phyloP scores from a whole-genome alignment of 2,797 vertebrate genomes.

The Urocyon cinereoargenteus region DNA sequence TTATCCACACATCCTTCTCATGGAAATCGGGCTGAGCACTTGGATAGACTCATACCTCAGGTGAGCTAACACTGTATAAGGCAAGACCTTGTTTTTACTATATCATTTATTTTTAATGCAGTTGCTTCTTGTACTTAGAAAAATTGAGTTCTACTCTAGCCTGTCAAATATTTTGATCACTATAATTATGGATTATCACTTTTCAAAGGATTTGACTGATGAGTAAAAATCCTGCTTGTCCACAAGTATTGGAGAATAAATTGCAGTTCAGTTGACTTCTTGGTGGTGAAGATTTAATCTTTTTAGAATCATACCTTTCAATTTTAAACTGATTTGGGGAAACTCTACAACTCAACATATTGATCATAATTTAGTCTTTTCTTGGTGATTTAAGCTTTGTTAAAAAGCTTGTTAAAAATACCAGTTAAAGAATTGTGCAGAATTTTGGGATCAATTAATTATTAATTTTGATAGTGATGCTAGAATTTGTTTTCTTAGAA shows the following conservation, averaged over 20 bases:
- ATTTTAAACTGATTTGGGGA: slow-evolving; percentile 8
- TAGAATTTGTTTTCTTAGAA: slow-evolving; percentile 16
- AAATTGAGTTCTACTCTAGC: not conserved
- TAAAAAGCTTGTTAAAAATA: slow-evolving; percentile 18
- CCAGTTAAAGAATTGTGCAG: not conserved
- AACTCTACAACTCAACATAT: slow-evolving; percentile 25
- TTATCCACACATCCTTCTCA: slow-evolving; percentile 98
- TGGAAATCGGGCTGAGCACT: slow-evolving; percentile 90
- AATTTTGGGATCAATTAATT: slow-evolving; percentile 21
- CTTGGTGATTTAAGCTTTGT: not conserved
- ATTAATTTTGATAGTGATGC: slow-evolving; percentile 42
- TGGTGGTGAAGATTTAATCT: not conserved
- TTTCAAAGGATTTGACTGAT: slow-evolving; percentile 40
- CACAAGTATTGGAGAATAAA: not conserved
- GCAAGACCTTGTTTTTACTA: not conserved
- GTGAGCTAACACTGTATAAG: slow-evolving; percentile 84
- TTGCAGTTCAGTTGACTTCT: slow-evolving; percentile 2
- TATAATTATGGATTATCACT: not conserved
- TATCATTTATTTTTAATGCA: not conserved
- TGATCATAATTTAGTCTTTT: slow-evolving; percentile 42
- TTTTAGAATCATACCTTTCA: not conserved
- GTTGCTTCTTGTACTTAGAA: not conserved
- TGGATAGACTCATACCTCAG: slow-evolving; percentile 95
- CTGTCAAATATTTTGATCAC: not conserved
- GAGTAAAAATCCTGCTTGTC: slow-evolving; percentile 45